Evolutionary conservation across 2,888 invertebrate genomes (phyloP), one percentile per base, ranked within the genome.

Genomic region (Perithous albicinctus): DNA sequence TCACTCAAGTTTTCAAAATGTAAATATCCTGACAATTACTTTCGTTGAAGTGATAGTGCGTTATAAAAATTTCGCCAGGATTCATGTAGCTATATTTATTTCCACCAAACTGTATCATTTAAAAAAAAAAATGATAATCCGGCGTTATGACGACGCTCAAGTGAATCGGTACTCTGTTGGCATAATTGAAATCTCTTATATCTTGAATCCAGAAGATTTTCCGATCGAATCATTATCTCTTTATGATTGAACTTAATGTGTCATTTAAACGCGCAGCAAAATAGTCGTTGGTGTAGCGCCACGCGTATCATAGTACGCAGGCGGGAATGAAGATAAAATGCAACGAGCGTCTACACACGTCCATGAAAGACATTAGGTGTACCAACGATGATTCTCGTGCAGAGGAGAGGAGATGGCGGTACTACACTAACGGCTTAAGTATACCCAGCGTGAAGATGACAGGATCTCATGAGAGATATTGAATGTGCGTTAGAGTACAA

Each of bases 201-300:
- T 1, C 32, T 56, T 59, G 43, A 59, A 41, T 35, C 38, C 70
- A 23, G 41, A 15, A 43, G 23, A 59, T 29, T 56, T 56, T 56
- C 15, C 56, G 15, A 72, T 72, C 59, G 38, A 51, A 29, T 15
- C 51, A 63, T 64, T 64, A 74, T 74, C 73, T 74, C 63, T 74
- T 63, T 18, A 63, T 63, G 63, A 20, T 23, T 38, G 51, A 15
- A 48, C 63, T 74, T 63, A 64, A 74, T 51, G 73, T 74, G 51
- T 63, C 63, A 63, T 74, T 63, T 74, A 35, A 51, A 63, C 35
- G 63, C 63, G 51, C 35, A 41, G 46, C 48, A 8, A 63, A 26
- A 74, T 63, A 51, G 35, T 48, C 23, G 48, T 38, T 6, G 63
- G 32, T 69, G 35, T 35, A 20, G 23, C 48, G 8, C 48, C 38